Evolutionary conservation across 1,140 invertebrate genomes (phyloP).

Genomic region (Arctopsyche grandis): DNA sequence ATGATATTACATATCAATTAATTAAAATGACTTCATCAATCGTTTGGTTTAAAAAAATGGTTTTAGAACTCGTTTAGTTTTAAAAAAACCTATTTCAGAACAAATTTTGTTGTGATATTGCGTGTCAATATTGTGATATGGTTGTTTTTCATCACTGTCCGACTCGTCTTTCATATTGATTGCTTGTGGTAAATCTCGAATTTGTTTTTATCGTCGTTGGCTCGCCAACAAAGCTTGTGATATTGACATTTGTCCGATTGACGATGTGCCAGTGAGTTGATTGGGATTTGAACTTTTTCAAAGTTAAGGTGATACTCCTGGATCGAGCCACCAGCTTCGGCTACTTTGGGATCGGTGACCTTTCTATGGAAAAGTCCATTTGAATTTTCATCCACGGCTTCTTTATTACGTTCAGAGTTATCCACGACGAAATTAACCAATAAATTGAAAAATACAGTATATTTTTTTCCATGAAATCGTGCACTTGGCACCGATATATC

Average conservation of each 20-base stretch:
- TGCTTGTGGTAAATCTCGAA: neutral
- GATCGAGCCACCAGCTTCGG: neutral
- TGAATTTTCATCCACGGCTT: neutral
- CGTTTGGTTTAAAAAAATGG: too few species aligned
- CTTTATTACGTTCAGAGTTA: neutral
- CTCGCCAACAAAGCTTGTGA: constrained; percentile 6
- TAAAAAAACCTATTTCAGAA: too few species aligned
- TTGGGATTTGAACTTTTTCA: constrained; percentile 42
- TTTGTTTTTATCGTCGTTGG: constrained; percentile 21
- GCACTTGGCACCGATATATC: neutral
- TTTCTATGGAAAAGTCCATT: neutral
- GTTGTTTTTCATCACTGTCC: too few species aligned
- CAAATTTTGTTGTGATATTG: too few species aligned
- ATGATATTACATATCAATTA: too few species aligned
- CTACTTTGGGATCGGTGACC: constrained; percentile 29
- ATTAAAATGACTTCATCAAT: too few species aligned
- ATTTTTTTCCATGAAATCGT: constrained; percentile 9
- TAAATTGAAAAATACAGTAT: too few species aligned
- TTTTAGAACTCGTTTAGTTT: too few species aligned
- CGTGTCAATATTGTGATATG: too few species aligned
- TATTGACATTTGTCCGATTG: constrained; percentile 43
- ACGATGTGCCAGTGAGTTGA: constrained; percentile 20
- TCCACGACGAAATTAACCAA: too few species aligned
- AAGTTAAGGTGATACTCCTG: constrained; percentile 41
- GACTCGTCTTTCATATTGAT: too few species aligned